phyloP scores from a whole-genome alignment of 2,888 invertebrate species.

The Hypercompe scribonia region DNA sequence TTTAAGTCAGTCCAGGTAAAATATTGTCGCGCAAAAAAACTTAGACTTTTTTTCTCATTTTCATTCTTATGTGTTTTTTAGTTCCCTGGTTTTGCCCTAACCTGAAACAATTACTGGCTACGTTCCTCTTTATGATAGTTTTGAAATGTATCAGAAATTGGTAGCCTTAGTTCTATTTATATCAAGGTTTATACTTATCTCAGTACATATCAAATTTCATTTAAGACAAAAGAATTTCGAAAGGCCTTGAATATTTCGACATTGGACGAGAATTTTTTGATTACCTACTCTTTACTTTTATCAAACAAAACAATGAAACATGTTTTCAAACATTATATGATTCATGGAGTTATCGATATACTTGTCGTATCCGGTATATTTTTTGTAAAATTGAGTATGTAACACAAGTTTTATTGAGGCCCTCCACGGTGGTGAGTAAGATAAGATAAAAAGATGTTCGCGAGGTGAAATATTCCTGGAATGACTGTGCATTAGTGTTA shows the following conservation, averaged over 20 bases:
- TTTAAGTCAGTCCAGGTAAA: too few species aligned
- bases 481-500: background rate
- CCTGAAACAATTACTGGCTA: too few species aligned
- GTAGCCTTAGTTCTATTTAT: background rate
- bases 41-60: too few species aligned
- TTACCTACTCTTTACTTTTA: constrained; percentile 6
- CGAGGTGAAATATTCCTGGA: background rate
- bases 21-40: too few species aligned
- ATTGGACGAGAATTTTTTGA: background rate
- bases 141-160: too few species aligned
- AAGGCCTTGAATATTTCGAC: background rate
- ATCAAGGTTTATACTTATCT: background rate
- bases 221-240: background rate
- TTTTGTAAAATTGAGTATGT: background rate
- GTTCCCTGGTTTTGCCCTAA: too few species aligned
- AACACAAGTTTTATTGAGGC: background rate
- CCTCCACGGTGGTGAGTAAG: background rate
- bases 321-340: constrained; percentile 10
- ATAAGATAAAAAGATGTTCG: background rate
- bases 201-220: background rate
- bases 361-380: constrained; percentile 9
- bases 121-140: too few species aligned
- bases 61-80: too few species aligned
- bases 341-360: constrained; percentile 4
- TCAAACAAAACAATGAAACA: constrained; percentile 17